A percentile compares a stretch with the other conserved stretches of the same genome.
phyloP scores from a whole-genome alignment of 2,797 vertebrate species.

The Neostethus bicornis region DNA sequence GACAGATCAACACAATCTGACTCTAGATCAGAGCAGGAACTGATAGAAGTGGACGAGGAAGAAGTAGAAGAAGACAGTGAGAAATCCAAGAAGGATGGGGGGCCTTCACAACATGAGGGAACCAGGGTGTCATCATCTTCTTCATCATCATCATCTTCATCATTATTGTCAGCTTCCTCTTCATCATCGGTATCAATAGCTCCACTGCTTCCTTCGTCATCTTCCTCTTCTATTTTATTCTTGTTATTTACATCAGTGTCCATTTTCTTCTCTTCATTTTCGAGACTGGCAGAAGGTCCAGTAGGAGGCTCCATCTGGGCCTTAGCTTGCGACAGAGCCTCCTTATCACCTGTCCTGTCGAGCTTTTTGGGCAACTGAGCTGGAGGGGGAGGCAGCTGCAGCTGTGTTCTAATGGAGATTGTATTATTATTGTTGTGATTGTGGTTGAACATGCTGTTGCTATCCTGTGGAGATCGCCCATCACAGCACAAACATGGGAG shows the following conservation, averaged over 20 bases:
- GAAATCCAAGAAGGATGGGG: constrained; percentile 81
- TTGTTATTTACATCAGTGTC: constrained; percentile 60
- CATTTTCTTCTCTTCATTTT: constrained; percentile 45
- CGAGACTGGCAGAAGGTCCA: constrained; percentile 35
- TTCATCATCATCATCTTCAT: constrained; percentile 69
- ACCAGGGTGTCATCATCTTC: constrained; percentile 84
- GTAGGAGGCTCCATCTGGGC: constrained; percentile 50
- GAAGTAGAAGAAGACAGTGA: constrained; percentile 84
- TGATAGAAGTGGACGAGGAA: constrained; percentile 91
- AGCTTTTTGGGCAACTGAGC: constrained; percentile 56
- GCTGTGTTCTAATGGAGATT: constrained; percentile 77
- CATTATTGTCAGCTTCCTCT: constrained; percentile 60
- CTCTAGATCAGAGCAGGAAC: constrained; percentile 94
- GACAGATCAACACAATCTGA: constrained; percentile 83
- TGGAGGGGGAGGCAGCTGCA: constrained; percentile 74
- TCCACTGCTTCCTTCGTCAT: constrained; percentile 67
- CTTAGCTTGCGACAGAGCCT: constrained; percentile 44
- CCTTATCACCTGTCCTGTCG: constrained; percentile 56
- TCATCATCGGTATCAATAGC: constrained; percentile 71
- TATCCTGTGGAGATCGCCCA: constrained; percentile 81
- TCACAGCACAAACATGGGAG: constrained; percentile 90
- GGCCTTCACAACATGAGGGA: constrained; percentile 80
- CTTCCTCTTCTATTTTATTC: constrained; percentile 65
- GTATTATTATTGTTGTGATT: constrained; percentile 86
- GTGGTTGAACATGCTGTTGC: constrained; percentile 82